Base-by-base conservation (phyloP, 2,888 invertebrate genomes). In the Phyllotreta striolata region DNA sequence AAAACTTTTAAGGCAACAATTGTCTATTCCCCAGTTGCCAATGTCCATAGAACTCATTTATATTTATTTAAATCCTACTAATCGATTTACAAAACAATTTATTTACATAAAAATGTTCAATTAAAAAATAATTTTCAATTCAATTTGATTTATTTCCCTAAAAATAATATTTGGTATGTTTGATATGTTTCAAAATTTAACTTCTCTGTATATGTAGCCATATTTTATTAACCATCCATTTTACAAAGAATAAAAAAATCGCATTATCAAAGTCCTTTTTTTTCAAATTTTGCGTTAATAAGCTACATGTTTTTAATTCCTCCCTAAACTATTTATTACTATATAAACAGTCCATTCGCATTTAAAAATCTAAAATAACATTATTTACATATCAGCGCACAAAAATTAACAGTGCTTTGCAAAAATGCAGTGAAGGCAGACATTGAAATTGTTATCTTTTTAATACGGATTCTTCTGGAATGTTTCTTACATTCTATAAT, bases 371-470 rank as follows among this genome's bases (percentile, higher is more conserved):
- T 69, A 67, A 64, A 63, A 56, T 65, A 69, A 69, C 67, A 65
- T 64, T 69, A 69, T 67, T 51, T 67, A 67, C 69, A 72, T 64
- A 62, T 71, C 66, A 73, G 73, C 72, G 73, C 73, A 72, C 73
- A 73, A 75, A 69, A 74, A 74, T 73, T 69, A 79, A 79, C 78
- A 78, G 80, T 79, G 80, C 78, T 75, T 78, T 74, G 78, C 77
- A 76, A 75, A 52, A 77, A 76, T 78, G 78, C 79, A 77, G 78
- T 79, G 78, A 79, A 80, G 79, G 79, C 79, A 78, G 74, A 78
- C 76, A 77, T 77, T 77, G 73, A 78, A 71, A 71, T 69, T 49
- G 34, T 12, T 35, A 52, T 8, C 54, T 52, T 59, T 59, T 59
- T 40, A 35, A 40, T 59, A 37, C 38, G 56, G 43, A 12, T 49